Evolutionary conservation across 2,888 invertebrate genomes (phyloP), one percentile per base, ranked within the genome.

Genomic region (Yponomeuta plumbellus): DNA sequence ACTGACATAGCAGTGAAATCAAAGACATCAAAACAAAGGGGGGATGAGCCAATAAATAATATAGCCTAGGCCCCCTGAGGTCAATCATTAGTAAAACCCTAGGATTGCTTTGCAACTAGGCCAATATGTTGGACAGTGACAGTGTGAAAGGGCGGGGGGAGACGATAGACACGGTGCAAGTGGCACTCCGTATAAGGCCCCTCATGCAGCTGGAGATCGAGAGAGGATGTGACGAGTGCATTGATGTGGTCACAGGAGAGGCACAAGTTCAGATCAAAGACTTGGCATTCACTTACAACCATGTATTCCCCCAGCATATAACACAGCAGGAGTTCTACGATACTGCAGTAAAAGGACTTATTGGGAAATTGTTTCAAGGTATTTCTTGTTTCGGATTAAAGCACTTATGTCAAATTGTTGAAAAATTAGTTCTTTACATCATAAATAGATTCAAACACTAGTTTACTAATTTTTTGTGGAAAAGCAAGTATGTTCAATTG

Each of bases 141-240:
- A 72, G 70, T 52, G 76, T 70, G 68, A 86, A 84, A 75, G 44
- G 44, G 17, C 44, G 44, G 13, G 44, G 44, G 44, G 76, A 72
- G 58, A 78, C 84, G 0, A 80, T 89, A 70, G 92, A 92, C 69
- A 92, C 93, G 1, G 95, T 96, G 0, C 93, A 94, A 79, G 98
- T 98, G 58, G 97, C 97, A 0, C 86, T 98, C 0, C 87, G 98
- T 59, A 94, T 97, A 26, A 92, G 98, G 66, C 98, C 98, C 0
- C 84, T 98, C 66, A 94, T 97, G 62, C 87, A 91, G 56, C 93
- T 91, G 34, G 97, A 98, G 85, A 81, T 92, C 0, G 92, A 93
- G 0, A 93, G 94, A 74, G 97, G 97, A 0, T 97, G 96, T 74
- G 93, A 94, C 68, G 92, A 93, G 68, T 95, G 96, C 69, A 88